Evolutionary conservation across 1,140 invertebrate genomes (phyloP), one percentile per base, ranked within the genome.

Genomic region (Oscheius sp.): DNA sequence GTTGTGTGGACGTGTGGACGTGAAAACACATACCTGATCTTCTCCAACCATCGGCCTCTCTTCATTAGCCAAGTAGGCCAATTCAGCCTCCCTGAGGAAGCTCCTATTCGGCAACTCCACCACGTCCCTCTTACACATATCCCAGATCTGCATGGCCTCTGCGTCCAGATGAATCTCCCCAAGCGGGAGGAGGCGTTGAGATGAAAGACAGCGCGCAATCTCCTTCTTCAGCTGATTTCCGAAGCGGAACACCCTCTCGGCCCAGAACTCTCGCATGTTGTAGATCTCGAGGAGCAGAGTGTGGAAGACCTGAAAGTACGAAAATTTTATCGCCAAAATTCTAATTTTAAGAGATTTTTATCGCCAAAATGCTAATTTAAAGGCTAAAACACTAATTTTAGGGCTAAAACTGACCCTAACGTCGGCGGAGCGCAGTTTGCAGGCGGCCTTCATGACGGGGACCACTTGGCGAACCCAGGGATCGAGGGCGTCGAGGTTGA

Each of bases 251-350:
- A 63, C 59, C 26, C 62, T 63, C 29, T 71, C 69, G 28, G 42
- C 26, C 69, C 69, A 71, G 1, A 42, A 61, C 31, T 71, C 69
- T 15, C 28, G 15, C 69, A 71, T 71, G 26, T 64, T 36, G 3
- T 55, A 31, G 2, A 71, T n/a, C 36, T 71, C 58, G 35, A 29
- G 34, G 2, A 71, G 13, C 3, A 71, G 18, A 10, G 32, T 35
- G 52, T 71, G 62, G 31, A 71, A 71, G 13, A 65, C 29, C 58
- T 71, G 31, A 71, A 28, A 46, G n/a, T n/a, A n/a, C n/a, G n/a
- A n/a, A n/a, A n/a, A n/a, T n/a, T n/a, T n/a, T n/a, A n/a, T n/a
- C n/a, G n/a, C n/a, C n/a, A n/a, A n/a, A n/a, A n/a, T n/a, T n/a
- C n/a, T n/a, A n/a, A n/a, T n/a, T n/a, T n/a, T n/a, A n/a, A n/a